phyloP scores from a whole-genome alignment of 2,888 invertebrate genomes.

The Dermolepida albohirtum region DNA sequence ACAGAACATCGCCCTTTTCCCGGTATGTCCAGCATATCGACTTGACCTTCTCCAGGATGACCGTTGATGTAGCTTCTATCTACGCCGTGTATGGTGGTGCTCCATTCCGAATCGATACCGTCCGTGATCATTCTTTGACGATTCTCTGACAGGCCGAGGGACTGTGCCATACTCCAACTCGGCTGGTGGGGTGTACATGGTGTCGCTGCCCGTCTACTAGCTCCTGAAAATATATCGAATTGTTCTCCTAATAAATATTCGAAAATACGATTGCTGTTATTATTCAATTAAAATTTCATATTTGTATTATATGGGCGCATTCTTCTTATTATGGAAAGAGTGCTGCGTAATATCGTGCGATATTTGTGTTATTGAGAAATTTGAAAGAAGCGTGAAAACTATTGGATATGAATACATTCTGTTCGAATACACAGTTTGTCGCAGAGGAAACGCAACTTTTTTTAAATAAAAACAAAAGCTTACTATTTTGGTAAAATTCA shows the following conservation, averaged over 20 bases:
- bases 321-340: no score
- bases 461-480: no score
- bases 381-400: no score
- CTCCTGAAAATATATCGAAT: slow-evolving; percentile 47
- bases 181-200: slow-evolving; percentile 63
- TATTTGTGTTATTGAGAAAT: no score
- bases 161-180: slow-evolving; percentile 56
- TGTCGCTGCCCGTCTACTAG: slow-evolving; percentile 61
- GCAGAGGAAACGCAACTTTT: no score
- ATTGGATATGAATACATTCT: no score
- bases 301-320: no score
- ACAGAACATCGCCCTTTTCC: slow-evolving; percentile 94
- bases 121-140: slow-evolving; percentile 60
- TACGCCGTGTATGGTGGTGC: slow-evolving; percentile 54
- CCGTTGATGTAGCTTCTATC: slow-evolving; percentile 62
- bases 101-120: slow-evolving; percentile 64
- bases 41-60: slow-evolving; percentile 76
- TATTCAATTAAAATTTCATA: no score
- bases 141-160: slow-evolving; percentile 58
- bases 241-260: neutral
- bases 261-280: neutral
- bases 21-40: slow-evolving; percentile 93
- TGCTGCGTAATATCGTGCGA: no score
- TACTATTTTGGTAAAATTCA: no score
- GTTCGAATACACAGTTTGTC: no score